Conservation (phyloP, 2,888 invertebrate genomes). For the Dermolepida albohirtum region DNA sequence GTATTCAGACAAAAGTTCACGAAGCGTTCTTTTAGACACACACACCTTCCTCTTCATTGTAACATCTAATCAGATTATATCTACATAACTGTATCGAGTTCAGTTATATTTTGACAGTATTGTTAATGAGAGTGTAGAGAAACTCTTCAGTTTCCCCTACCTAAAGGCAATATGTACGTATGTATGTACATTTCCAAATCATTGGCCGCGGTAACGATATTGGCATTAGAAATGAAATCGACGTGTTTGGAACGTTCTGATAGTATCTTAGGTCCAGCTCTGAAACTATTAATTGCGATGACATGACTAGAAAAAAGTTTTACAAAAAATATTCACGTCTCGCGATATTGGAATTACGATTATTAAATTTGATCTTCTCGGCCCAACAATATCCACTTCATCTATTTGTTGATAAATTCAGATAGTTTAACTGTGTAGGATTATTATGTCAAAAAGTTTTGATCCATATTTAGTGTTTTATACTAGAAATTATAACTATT, state of each 20-base stretch:
- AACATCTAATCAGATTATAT: slow-evolving; percentile 19
- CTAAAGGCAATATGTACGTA: slow-evolving; percentile 3
- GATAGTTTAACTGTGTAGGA: background rate
- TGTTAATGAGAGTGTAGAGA: slow-evolving; percentile 27
- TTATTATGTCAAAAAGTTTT: too few relatives aligned
- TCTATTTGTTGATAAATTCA: background rate
- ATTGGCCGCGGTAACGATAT: background rate
- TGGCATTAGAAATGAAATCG: slow-evolving; percentile 15
- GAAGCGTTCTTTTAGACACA: slow-evolving; percentile 2
- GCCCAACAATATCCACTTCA: background rate
- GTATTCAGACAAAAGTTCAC: slow-evolving; percentile 2
- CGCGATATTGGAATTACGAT: background rate
- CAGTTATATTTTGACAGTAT: slow-evolving; percentile 26
- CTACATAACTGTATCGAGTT: slow-evolving; percentile 24
- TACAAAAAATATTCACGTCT: slow-evolving; percentile 16
- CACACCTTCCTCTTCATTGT: slow-evolving; percentile 5
- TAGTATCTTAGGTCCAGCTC: slow-evolving; percentile 25
- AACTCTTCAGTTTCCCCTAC: slow-evolving; percentile 13
- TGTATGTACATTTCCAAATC: background rate
- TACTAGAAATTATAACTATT: too few relatives aligned
- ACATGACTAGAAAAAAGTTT: slow-evolving; percentile 19
- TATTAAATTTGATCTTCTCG: slow-evolving; percentile 20
- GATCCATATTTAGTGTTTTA: too few relatives aligned
- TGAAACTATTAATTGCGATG: slow-evolving; percentile 29
- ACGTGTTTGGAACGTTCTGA: slow-evolving; percentile 16